phyloP scores from a whole-genome alignment of 2,888 invertebrate genomes.

The Chymomyza procnemis region DNA sequence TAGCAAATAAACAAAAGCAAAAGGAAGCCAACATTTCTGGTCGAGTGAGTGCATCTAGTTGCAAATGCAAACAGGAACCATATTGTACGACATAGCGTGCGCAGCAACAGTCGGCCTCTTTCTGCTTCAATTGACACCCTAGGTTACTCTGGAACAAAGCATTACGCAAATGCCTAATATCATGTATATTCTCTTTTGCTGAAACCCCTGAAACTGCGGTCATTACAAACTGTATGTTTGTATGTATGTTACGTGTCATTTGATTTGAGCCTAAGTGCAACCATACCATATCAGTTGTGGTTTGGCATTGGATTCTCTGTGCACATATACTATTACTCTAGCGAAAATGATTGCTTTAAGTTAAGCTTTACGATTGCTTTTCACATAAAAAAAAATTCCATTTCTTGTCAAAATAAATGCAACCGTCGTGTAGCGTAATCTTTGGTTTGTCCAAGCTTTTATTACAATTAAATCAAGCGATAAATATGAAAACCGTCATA shows the following conservation, averaged over 20 bases:
- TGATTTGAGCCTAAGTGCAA: background rate
- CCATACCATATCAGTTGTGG: background rate
- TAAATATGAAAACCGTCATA: conserved; percentile 1
- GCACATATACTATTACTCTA: background rate
- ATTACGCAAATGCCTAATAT: background rate
- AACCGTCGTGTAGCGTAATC: background rate
- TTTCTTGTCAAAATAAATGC: too few relatives aligned
- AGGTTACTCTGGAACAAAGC: background rate
- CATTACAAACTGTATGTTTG: too few relatives aligned
- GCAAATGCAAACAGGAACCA: conserved; percentile 67
- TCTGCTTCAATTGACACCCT: conserved; percentile 73
- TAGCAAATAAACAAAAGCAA: conserved; percentile 7
- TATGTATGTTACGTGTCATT: too few relatives aligned
- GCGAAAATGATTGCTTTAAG: too few relatives aligned
- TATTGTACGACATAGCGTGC: conserved; percentile 43
- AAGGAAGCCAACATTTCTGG: conserved; percentile 64
- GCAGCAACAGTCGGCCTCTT: conserved; percentile 31
- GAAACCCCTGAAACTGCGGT: background rate
- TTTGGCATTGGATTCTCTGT: background rate
- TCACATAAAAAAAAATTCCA: too few relatives aligned
- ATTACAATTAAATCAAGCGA: conserved; percentile 52
- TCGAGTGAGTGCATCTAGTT: conserved; percentile 59
- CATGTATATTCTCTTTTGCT: background rate
- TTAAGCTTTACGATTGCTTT: too few relatives aligned
- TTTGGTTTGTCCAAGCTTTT: conserved; percentile 1